Evolutionary conservation across 2,113 vertebrate species (phyloP).

Genomic region (Neolamprologus variostigma): DNA sequence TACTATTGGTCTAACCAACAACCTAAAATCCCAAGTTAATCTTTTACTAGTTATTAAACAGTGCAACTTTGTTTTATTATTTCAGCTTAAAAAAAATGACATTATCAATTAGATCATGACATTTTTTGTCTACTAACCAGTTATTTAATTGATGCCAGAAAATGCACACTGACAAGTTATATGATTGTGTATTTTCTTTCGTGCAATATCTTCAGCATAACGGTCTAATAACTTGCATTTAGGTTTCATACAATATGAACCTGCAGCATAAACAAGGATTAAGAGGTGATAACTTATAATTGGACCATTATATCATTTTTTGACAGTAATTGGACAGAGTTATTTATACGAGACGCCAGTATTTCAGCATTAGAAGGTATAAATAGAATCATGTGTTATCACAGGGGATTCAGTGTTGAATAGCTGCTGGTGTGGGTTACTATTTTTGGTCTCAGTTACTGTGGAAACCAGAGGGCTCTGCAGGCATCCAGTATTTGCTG

Average conservation of each 20-base stretch:
- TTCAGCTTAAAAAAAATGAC: not conserved
- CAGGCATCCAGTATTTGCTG: conserved; percentile 52
- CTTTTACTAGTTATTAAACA: not conserved
- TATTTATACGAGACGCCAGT: not conserved
- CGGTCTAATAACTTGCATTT: not conserved
- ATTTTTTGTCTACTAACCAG: not conserved
- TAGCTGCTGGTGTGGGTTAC: conserved; percentile 57
- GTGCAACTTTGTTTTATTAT: not conserved
- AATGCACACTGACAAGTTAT: not conserved
- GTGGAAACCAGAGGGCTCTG: conserved; percentile 70
- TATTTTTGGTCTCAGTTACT: conserved; percentile 74
- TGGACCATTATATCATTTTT: not conserved
- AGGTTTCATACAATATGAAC: not conserved
- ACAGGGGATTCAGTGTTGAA: conserved; percentile 57
- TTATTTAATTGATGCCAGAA: not conserved
- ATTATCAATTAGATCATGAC: not conserved
- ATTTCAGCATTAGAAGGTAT: conserved; percentile 34
- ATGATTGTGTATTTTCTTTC: not conserved
- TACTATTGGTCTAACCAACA: not conserved
- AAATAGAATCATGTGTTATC: conserved; percentile 58
- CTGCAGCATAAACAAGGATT: not conserved
- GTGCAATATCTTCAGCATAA: not conserved
- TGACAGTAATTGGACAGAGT: conserved; percentile 35
- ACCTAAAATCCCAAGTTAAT: not conserved
- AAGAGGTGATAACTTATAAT: conserved; percentile 12